Evolutionary conservation across 2,113 vertebrate genomes (phyloP), one percentile per base, ranked within the genome.

Genomic region (Petromus typicus): DNA sequence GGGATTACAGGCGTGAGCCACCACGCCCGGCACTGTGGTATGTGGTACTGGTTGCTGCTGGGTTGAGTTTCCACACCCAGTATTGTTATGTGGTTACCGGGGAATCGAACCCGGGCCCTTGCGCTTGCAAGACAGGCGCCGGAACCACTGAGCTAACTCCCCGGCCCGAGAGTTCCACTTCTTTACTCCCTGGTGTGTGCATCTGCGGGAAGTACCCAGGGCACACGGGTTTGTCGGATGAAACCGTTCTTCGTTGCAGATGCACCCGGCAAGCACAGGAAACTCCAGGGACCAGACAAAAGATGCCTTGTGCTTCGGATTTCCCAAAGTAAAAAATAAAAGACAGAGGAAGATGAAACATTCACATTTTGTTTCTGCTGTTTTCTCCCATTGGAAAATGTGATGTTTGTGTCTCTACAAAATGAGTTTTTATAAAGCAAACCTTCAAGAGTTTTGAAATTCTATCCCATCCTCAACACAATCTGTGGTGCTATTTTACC

Each of bases 221-320:
- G 96, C 94, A 97, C 48, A 94, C 95, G 97, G 98, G 94, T 98
- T 98, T 95, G 40, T 97, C 95, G 96, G 91, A 91, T 96, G 98
- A 97, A 97, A 89, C 73, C 3, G 0, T 89, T 97, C 61, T 43
- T 93, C 93, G 63, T 95, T 96, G 97, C 54, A 92, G 93, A 98
- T 96, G 95, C 97, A 69, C 85, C 54, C 78, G 75, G 57, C 45
- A 95, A 84, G 82, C 69, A 61, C 48, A 82, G 92, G 90, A 96
- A 97, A 95, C 67, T 83, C 32, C 13, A 9, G 63, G 23, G 90
- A 40, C 87, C 96, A 97, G 90, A 95, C 98, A 91, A 94, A 96
- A 97, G 95, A 89, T 95, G 48, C 67, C 34, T 93, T 96, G 18
- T 75, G 61, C 86, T 97, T 97, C 95, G 92, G 66, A 90, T 95